Percentiles rank a stretch among this genome's conserved stretches.
phyloP scores from a whole-genome alignment of 2,797 vertebrate species.

The Neosilurus mollespiculum region DNA sequence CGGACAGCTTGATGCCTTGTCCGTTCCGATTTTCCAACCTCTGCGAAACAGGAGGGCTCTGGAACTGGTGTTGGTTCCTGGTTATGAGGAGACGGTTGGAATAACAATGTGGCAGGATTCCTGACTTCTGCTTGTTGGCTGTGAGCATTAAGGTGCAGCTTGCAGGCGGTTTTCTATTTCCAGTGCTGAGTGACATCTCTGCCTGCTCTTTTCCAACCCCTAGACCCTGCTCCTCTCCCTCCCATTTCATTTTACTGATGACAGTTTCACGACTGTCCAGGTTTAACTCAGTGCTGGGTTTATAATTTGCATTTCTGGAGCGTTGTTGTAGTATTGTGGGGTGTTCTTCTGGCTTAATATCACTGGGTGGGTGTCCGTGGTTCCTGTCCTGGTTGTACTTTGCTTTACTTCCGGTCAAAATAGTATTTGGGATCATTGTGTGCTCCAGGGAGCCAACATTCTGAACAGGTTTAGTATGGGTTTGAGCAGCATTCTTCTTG shows the following conservation, averaged over 20 bases:
- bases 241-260: conserved; percentile 32
- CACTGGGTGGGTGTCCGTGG: conserved; percentile 17
- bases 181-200: conserved; percentile 70
- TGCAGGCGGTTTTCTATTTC: conserved; percentile 68
- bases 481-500: conserved; percentile 30
- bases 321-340: conserved; percentile 41
- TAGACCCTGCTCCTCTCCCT: conserved; percentile 45
- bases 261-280: conserved; percentile 51
- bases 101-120: conserved; percentile 59
- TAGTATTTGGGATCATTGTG: conserved; percentile 36
- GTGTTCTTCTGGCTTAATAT: conserved; percentile 38
- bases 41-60: conserved; percentile 42
- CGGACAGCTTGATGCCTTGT: conserved; percentile 49
- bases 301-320: conserved; percentile 42
- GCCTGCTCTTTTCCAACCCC: conserved; percentile 54
- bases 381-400: conserved; percentile 28
- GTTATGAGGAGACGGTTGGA: conserved; percentile 57
- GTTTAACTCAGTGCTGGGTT: conserved; percentile 34
- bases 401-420: conserved; percentile 43
- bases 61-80: conserved; percentile 52
- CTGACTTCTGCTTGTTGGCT: conserved; percentile 57
- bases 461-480: conserved; percentile 43
- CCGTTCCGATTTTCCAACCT: conserved; percentile 50
- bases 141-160: conserved; percentile 64
- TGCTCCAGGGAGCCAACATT: conserved; percentile 31